Evolutionary conservation across 2,888 invertebrate genomes (phyloP).

Genomic region (Mechanitis messenoides): DNA sequence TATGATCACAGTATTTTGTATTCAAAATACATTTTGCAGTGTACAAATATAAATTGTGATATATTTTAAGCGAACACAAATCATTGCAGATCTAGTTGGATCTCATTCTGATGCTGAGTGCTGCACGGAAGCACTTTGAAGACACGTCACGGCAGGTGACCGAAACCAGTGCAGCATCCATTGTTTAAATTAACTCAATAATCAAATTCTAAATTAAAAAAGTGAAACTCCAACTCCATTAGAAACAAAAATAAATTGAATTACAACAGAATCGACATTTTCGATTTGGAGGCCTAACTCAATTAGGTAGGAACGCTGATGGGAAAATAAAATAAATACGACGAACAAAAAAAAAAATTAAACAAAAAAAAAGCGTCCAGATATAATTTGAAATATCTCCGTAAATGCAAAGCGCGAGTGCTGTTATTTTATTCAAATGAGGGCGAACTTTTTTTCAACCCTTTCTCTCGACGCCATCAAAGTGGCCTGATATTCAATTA

Average conservation of each 20-base stretch:
- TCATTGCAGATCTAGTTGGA: background rate
- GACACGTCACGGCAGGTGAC: background rate
- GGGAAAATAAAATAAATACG: constrained; percentile 77
- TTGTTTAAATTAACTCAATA: constrained; percentile 8
- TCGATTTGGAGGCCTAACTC: constrained; percentile 75
- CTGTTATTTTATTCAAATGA: constrained; percentile 78
- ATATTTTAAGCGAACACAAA: background rate
- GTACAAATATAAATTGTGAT: too few relatives aligned
- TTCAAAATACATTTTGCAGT: too few relatives aligned
- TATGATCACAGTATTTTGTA: too few relatives aligned
- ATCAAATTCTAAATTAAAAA: constrained; percentile 57
- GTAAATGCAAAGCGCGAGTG: constrained; percentile 77
- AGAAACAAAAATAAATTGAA: constrained; percentile 77
- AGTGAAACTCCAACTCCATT: constrained; percentile 70
- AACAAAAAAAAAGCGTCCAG: constrained; percentile 73
- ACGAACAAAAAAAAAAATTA: constrained; percentile 68
- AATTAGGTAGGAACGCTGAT: constrained; percentile 74
- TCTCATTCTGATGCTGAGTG: background rate
- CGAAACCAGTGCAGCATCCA: background rate
- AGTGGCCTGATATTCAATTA: constrained; percentile 78
- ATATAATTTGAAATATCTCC: constrained; percentile 77
- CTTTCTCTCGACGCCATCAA: constrained; percentile 72
- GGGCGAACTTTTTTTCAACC: constrained; percentile 74
- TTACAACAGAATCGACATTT: constrained; percentile 76
- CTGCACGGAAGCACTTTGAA: background rate